Base-by-base conservation (phyloP, 2,888 invertebrate species). In the Brassicogethes aeneus region DNA sequence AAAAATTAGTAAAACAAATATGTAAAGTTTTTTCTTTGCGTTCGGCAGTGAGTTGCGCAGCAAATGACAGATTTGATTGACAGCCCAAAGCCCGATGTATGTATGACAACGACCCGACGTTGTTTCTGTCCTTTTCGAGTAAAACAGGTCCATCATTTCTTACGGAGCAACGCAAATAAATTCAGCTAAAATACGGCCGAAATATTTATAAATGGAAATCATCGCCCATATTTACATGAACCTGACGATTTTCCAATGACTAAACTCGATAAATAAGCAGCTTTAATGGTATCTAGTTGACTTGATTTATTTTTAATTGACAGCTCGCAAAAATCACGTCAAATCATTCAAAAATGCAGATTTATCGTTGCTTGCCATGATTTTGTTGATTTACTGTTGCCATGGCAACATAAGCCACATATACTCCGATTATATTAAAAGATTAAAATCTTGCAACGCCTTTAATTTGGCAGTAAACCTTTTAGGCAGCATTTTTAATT, bases 171-270 rank as follows among this genome's bases (percentile, higher is more conserved):
- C 50, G 54, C 54, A 53, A 56, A 54, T 56, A 55, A 55, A 59
- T 58, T 57, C 51, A 50, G 52, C 52, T 53, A 52, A 57, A 57
- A 55, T 54, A 53, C 54, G 59, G 47, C 50, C 53, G 50, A 59
- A 57, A 57, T 59, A 57, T 59, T 59, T 55, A 59, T 59, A 47
- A 54, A 59, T 57, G 57, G 51, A 55, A 57, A 57, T 56, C 45
- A 42, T 5, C 5, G 5, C 5, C 23, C 5, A 23, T 10, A 7
- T 23, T 10, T 23, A 7, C 5, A 23, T 10, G 23, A n/a, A n/a
- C n/a, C n/a, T n/a, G 23, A 23, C 23, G 23, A 23, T 23, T 23
- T 23, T 7, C 34, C 39, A 43, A 39, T 39, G 36, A 5, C 23
- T 5, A 23, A 23, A 23, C 23, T 10, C 23, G 23, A 23, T 10